Conservation (phyloP, 2,797 vertebrate species). For the Pyrocephalus nanus region DNA sequence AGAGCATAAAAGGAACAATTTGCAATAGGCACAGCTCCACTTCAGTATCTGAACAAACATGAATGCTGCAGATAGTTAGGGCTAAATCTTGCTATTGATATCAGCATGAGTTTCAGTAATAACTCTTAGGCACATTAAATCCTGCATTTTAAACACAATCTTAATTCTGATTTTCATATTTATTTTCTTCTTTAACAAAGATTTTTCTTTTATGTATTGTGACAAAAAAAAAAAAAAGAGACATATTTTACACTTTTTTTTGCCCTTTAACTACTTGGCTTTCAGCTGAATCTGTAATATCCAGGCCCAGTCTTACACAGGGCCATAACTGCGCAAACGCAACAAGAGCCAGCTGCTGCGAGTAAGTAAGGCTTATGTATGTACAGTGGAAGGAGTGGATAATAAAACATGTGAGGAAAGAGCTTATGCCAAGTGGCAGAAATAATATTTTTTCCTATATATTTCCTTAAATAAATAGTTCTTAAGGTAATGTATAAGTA, state of each 20-base stretch:
- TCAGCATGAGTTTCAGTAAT: background rate
- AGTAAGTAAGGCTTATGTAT: background rate
- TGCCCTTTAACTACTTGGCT: background rate
- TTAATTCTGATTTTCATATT: constrained; percentile 7
- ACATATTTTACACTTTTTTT: background rate
- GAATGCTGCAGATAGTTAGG: background rate
- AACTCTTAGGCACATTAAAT: background rate
- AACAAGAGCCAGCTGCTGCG: background rate
- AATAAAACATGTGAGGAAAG: constrained; percentile 2
- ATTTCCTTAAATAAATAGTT: constrained; percentile 1
- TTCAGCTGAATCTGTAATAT: background rate
- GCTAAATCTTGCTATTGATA: constrained; percentile 8
- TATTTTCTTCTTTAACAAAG: background rate
- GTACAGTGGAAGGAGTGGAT: background rate
- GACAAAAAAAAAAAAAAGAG: background rate
- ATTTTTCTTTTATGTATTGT: background rate
- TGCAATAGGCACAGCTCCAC: background rate
- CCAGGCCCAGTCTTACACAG: background rate
- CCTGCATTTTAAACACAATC: background rate
- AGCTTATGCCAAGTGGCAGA: background rate
- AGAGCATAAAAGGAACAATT: background rate
- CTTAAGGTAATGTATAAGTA: background rate
- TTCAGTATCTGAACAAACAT: constrained; percentile 36
- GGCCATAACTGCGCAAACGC: background rate
- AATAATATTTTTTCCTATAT: background rate